Evolutionary conservation across 1,140 invertebrate species (phyloP), one percentile per base, ranked within the genome.

Genomic region (Thaumetopoea pityocampa): DNA sequence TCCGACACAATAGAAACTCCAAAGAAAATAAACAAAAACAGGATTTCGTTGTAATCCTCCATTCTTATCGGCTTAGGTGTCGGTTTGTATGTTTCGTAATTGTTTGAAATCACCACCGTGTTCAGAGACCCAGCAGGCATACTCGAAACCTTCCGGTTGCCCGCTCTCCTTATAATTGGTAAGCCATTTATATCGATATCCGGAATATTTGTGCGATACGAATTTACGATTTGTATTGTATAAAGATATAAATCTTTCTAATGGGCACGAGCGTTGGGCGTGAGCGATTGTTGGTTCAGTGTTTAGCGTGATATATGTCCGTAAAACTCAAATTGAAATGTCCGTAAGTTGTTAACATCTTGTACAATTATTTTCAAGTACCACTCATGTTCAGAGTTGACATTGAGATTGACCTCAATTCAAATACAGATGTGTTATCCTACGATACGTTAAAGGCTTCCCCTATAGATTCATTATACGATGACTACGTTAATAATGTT

Each of bases 21-120:
- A 68, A 80, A 80, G 76, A 76, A 81, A 79, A 81, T 68, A 83
- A 81, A 80, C 70, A 83, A 80, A 72, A 77, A 80, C 72, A 79
- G 67, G 67, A 79, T 83, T 80, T 78, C 67, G 48, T 7, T 64
- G 66, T 83, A 83, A 80, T 76, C 70, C 67, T 59, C 66, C 46
- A 67, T 74, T 73, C 67, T 72, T 52, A 48, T 26, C 66, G 53
- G 67, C 74, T 80, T 77, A 82, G 56, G 57, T 43, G 65, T 51
- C 55, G 38, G 55, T 62, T 53, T 52, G 59, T 66, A 59, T 61
- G 60, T 65, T 67, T 56, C 63, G 52, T 71, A 73, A 78, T 79
- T 77, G 73, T 76, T 74, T 72, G 68, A 74, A 79, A 71, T 66
- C 62, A 61, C 53, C 37, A 27, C 53, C 37, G 40, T 52, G 50